Conservation (phyloP, 2,888 invertebrate species). For the Sesamia inferens region DNA sequence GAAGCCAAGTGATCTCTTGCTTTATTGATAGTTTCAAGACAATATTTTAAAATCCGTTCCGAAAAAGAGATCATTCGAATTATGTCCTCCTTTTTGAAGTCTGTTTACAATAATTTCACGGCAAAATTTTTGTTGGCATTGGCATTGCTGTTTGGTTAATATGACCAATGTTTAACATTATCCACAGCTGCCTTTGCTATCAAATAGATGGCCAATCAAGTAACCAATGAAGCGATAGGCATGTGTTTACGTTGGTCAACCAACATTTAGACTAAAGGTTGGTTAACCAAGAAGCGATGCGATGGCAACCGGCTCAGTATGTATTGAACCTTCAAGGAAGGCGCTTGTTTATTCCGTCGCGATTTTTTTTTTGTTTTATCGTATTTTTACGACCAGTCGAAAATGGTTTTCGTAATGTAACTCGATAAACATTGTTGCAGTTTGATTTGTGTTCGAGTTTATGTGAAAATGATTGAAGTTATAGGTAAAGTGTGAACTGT, state of each 20-base stretch:
- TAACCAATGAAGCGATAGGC: background rate
- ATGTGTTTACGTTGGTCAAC: conserved; percentile 15
- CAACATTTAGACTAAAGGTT: conserved; percentile 29
- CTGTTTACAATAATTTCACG: background rate
- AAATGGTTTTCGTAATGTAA: conserved; percentile 49
- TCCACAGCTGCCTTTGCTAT: conserved; percentile 11
- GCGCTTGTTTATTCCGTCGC: conserved; percentile 27
- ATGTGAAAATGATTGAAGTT: conserved; percentile 67
- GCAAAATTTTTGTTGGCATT: conserved; percentile 11
- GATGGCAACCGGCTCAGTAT: conserved; percentile 27
- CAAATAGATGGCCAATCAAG: background rate
- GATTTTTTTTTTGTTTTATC: conserved; percentile 17
- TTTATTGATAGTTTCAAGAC: background rate
- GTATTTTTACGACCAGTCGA: conserved; percentile 46
- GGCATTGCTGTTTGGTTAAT: conserved; percentile 8
- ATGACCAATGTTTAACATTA: background rate
- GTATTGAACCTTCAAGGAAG: conserved; percentile 8
- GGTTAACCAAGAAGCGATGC: conserved; percentile 30
- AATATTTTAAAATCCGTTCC: too few species aligned
- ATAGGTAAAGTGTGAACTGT: conserved; percentile 63
- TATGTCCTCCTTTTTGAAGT: too few species aligned
- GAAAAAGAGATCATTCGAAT: too few species aligned
- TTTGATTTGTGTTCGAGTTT: conserved; percentile 50
- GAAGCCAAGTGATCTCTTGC: background rate
- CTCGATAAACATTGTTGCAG: conserved; percentile 28